Base-by-base conservation (phyloP, 2,797 vertebrate genomes). In the Sebastes reedi region DNA sequence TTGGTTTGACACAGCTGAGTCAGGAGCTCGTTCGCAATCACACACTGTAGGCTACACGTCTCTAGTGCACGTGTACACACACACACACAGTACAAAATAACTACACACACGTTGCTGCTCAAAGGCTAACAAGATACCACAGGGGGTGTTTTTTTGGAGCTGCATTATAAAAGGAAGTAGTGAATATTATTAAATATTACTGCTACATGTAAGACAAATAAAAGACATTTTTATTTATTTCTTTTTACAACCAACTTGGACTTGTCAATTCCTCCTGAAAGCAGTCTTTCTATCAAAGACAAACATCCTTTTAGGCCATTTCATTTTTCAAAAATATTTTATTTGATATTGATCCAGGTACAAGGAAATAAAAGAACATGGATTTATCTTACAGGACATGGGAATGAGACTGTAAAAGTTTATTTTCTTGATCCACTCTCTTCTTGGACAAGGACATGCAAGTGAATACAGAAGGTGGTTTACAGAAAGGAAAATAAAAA, bases 321-420 rank as follows among this genome's bases (percentile, higher is more conserved):
- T 87, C 87, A 87, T 94, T 95, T 95, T 95, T 95, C 91, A 95
- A 95, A 96, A 96, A 95, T 95, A 95, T 95, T 95, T 95, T 95
- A 95, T 95, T 96, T 91, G 90, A 94, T 94, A 95, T 93, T 95
- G 93, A 94, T 94, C 94, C 93, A 94, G 94, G 92, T 95, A 95
- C 94, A 95, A 94, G 94, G 94, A 95, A 95, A 94, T 88, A 87
- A 94, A 94, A 92, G 87, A 92, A 92, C 85, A 92, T 90, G 89
- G 77, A 87, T 90, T 92, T 94, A 94, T 95, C 77, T 93, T 95
- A 95, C 94, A 95, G 91, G 89, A 91, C 89, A 93, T 92, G 89
- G 89, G 89, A 92, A 93, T 92, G 91, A 94, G 91, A 91, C 90
- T 91, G 87, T 90, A 93, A 92, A 94, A 93, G 84, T 88, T 91